These are phyloP conservation scores for Vultur gryphus DNA, from an alignment of 2,797 vertebrate genomes.

Conservation along the genomic window DNA sequence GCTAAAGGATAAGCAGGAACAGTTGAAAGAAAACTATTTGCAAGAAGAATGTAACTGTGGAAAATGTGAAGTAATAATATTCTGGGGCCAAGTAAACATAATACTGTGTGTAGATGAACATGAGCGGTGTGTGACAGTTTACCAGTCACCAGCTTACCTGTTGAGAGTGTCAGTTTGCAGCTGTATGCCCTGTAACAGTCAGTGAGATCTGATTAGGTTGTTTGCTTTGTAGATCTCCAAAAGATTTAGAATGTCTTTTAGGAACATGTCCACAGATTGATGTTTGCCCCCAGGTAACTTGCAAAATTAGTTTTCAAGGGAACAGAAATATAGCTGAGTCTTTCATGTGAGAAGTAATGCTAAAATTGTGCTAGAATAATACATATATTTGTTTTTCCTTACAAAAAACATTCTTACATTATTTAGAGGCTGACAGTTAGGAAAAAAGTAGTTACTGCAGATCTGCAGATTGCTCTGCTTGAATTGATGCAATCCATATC, in stretches of 20 bases:
- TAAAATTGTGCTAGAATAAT: background rate
- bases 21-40: background rate
- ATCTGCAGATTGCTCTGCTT: background rate
- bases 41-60: background rate
- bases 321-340: background rate
- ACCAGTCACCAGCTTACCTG: background rate
- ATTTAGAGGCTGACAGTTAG: background rate
- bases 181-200: background rate
- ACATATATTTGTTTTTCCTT: background rate
- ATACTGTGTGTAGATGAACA: background rate
- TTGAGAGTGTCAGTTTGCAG: slow-evolving; percentile 19
- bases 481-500: background rate
- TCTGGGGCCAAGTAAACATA: background rate
- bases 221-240: background rate
- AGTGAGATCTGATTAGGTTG: background rate
- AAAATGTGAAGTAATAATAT: background rate
- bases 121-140: background rate
- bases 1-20: background rate
- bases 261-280: background rate
- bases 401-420: background rate
- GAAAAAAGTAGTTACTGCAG: background rate
- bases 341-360: background rate
- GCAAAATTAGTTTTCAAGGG: background rate
- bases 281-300: background rate
- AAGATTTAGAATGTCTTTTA: background rate